These are phyloP conservation scores for Neotoxoptera formosana DNA, from an alignment of 1,140 invertebrate species.

Conservation along the genomic window DNA sequence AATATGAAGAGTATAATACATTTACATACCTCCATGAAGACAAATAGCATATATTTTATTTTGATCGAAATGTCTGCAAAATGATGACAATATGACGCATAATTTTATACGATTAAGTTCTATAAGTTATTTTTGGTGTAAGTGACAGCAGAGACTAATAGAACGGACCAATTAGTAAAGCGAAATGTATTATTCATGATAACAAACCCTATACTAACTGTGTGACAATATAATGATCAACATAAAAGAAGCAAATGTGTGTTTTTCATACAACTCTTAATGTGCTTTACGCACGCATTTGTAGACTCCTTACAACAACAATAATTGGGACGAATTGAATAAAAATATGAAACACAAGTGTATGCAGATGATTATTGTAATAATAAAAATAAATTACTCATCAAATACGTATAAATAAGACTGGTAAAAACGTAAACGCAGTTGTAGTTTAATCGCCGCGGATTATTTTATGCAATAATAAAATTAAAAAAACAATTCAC, in stretches of 20 bases:
- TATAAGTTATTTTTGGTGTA: neutral
- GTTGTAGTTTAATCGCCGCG: neutral
- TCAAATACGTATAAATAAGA: neutral
- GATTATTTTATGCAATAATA: neutral
- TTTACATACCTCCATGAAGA: neutral
- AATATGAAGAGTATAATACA: neutral
- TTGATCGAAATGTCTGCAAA: neutral
- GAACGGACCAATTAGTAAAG: neutral
- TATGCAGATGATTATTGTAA: neutral
- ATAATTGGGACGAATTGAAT: neutral
- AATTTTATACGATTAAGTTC: neutral
- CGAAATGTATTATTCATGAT: neutral
- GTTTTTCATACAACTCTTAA: neutral
- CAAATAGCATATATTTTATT: neutral
- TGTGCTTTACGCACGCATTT: neutral
- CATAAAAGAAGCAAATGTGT: neutral
- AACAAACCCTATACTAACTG: neutral
- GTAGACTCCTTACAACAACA: neutral
- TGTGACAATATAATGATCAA: too few relatives aligned
- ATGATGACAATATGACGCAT: neutral
- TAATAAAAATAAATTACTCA: neutral
- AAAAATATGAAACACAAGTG: slow-evolving; percentile 3
- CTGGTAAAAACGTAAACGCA: neutral
- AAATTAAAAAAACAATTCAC: neutral
- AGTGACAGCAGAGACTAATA: neutral